phyloP scores from a whole-genome alignment of 2,888 invertebrate species.

The Agriopis marginaria region DNA sequence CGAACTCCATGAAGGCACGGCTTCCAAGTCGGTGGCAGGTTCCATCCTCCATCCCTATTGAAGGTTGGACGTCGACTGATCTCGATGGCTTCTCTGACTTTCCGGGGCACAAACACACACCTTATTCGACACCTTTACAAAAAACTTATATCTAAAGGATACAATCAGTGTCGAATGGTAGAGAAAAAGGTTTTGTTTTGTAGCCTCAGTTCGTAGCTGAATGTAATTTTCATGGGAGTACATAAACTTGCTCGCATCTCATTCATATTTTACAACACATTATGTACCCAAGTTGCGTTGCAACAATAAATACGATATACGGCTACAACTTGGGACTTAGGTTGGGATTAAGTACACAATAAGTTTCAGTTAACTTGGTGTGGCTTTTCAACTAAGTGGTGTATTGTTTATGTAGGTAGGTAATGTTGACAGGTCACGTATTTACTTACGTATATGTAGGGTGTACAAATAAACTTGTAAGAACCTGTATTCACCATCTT shows the following conservation, averaged over 20 bases:
- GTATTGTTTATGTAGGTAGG: not conserved
- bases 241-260: conserved; percentile 19
- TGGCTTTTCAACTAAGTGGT: not conserved
- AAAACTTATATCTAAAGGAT: too few species aligned
- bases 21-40: too few species aligned
- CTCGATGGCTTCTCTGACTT: too few species aligned
- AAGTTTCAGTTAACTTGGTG: conserved; percentile 15
- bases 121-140: too few species aligned
- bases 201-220: not conserved
- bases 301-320: conserved; percentile 29
- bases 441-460: not conserved
- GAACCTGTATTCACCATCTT: too few species aligned
- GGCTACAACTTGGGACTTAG: conserved; percentile 25
- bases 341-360: conserved; percentile 4
- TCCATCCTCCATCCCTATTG: too few species aligned
- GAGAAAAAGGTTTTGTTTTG: not conserved
- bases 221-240: not conserved
- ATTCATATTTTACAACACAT: conserved; percentile 32
- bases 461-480: too few species aligned
- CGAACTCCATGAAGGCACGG: too few species aligned
- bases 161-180: too few species aligned
- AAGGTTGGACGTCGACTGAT: too few species aligned
- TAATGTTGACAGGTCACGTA: not conserved
- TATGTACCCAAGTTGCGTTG: conserved; percentile 23
- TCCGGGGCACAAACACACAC: too few species aligned